Evolutionary conservation across 64 coral and sea anemone genomes (phyloP).

Genomic region (Dendrophyllia cribrosa): DNA sequence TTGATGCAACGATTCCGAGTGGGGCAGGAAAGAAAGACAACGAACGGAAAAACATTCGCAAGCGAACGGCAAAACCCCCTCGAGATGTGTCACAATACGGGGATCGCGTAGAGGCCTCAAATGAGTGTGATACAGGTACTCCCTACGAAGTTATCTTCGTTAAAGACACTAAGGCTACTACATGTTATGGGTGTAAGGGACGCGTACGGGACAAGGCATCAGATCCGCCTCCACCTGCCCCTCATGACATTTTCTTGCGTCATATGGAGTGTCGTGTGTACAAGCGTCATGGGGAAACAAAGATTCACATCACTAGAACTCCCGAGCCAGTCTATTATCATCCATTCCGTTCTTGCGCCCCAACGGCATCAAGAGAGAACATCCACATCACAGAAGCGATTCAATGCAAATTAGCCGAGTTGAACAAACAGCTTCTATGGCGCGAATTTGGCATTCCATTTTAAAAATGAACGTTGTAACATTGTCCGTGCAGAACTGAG

Average conservation of each 20-base stretch:
- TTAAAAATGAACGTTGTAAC: too few relatives aligned
- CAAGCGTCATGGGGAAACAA: constrained; percentile 29
- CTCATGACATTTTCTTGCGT: constrained; percentile 52
- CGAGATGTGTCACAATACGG: constrained; percentile 8
- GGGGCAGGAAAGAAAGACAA: constrained; percentile 15
- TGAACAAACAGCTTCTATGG: constrained; percentile 16
- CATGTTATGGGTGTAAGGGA: constrained; percentile 50
- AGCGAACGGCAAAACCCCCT: not conserved
- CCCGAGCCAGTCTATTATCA: constrained; percentile 30
- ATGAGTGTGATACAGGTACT: not conserved
- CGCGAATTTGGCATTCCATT: constrained; percentile 20
- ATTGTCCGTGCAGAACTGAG: too few relatives aligned
- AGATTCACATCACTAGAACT: constrained; percentile 31
- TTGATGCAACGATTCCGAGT: not conserved
- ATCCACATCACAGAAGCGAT: not conserved
- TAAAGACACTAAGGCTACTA: constrained; percentile 33
- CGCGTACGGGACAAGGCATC: constrained; percentile 20
- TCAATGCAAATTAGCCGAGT: not conserved
- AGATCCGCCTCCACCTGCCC: constrained; percentile 50
- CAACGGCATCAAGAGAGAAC: not conserved
- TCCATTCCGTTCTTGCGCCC: not conserved
- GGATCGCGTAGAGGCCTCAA: not conserved
- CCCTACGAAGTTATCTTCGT: constrained; percentile 35
- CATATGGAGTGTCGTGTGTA: constrained; percentile 47
- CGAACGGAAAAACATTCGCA: constrained; percentile 3